Evolutionary conservation across 2,888 invertebrate genomes (phyloP).

Genomic region (Petrophora chlorosata): DNA sequence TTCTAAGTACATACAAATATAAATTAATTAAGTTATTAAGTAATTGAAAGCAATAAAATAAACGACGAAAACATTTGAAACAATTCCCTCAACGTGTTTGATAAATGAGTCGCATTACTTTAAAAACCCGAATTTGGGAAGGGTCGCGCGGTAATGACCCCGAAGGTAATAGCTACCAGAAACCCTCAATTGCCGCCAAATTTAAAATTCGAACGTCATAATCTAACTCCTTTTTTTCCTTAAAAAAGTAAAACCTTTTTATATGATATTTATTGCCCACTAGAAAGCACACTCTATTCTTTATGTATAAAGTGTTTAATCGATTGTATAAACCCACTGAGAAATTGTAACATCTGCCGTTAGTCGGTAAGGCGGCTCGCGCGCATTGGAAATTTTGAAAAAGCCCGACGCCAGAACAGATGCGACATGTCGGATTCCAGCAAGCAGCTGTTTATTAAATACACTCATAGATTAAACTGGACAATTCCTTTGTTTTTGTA

Average conservation of each 20-base stretch:
- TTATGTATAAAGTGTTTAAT: slow-evolving; percentile 27
- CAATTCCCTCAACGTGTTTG: slow-evolving; percentile 56
- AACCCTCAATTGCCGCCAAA: slow-evolving; percentile 69
- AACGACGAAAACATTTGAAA: slow-evolving; percentile 57
- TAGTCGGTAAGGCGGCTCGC: slow-evolving; percentile 65
- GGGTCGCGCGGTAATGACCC: slow-evolving; percentile 71
- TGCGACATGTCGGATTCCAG: slow-evolving; percentile 80
- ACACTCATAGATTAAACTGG: slow-evolving; percentile 77
- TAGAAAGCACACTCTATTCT: slow-evolving; percentile 17
- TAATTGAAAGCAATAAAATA: slow-evolving; percentile 70
- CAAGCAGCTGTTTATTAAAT: slow-evolving; percentile 81
- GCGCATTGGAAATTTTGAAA: slow-evolving; percentile 79
- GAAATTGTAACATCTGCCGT: slow-evolving; percentile 72
- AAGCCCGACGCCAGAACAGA: slow-evolving; percentile 72
- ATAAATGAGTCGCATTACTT: slow-evolving; percentile 70
- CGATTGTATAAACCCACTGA: slow-evolving; percentile 20
- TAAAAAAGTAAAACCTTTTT: slow-evolving; percentile 40
- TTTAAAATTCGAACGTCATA: slow-evolving; percentile 79
- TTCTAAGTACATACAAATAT: slow-evolving; percentile 46
- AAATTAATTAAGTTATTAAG: slow-evolving; percentile 63
- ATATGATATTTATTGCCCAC: neutral
- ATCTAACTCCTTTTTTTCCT: slow-evolving; percentile 63
- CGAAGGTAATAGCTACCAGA: slow-evolving; percentile 68
- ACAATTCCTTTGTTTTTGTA: slow-evolving; percentile 73
- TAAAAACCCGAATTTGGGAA: slow-evolving; percentile 60